Evolutionary conservation across 2,888 invertebrate species (phyloP).

Genomic region (Melieria picta): DNA sequence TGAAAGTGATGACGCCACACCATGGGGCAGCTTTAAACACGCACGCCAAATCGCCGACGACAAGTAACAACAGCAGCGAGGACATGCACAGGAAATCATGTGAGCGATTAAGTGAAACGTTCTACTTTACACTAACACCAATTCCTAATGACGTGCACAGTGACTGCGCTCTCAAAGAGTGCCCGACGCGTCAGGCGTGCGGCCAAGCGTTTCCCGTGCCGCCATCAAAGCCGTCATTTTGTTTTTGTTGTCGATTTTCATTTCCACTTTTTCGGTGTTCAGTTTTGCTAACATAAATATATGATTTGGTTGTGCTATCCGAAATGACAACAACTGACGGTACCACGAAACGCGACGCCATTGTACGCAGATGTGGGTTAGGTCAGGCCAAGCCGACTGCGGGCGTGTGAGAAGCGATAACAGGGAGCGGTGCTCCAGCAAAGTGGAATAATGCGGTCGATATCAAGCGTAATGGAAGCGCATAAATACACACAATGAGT

Average conservation of each 20-base stretch:
- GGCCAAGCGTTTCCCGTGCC: not conserved
- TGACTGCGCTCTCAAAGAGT: too few species aligned
- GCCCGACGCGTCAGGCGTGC: too few species aligned
- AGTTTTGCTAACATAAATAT: not conserved
- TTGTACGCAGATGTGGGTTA: too few species aligned
- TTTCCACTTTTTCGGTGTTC: not conserved
- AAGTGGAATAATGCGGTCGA: too few species aligned
- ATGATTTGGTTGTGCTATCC: too few species aligned
- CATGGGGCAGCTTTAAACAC: not conserved
- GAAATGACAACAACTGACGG: too few species aligned
- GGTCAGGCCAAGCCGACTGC: too few species aligned
- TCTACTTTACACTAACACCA: slow-evolving; percentile 6
- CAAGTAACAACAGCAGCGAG: not conserved
- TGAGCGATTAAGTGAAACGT: slow-evolving; percentile 21
- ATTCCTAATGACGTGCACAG: not conserved
- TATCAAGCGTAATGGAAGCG: too few species aligned
- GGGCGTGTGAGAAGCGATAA: too few species aligned
- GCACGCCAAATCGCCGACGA: not conserved
- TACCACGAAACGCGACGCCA: too few species aligned
- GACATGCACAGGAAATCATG: slow-evolving; percentile 15
- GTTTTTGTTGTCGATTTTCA: not conserved
- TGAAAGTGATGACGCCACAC: slow-evolving; percentile 50
- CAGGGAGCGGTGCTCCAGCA: too few species aligned
- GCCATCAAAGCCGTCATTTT: not conserved
- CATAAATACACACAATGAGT: too few species aligned